Conservation (phyloP, 2,888 invertebrate species). For the Lapara coniferarum region DNA sequence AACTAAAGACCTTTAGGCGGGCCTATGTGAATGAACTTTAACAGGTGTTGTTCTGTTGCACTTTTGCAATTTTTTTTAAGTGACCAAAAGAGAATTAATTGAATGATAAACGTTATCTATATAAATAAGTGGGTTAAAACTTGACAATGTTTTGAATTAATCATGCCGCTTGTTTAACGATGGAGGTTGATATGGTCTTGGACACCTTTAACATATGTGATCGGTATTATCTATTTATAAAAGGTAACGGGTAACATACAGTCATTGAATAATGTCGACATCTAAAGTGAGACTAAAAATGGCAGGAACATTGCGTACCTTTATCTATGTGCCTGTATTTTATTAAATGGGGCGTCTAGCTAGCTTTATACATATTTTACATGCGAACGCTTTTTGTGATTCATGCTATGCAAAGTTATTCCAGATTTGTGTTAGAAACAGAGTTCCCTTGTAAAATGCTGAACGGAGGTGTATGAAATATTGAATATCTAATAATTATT, state of each 20-base stretch:
- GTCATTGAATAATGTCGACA: background rate
- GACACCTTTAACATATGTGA: background rate
- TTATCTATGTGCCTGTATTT: slow-evolving; percentile 54
- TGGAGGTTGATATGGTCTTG: background rate
- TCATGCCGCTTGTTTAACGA: background rate
- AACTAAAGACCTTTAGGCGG: background rate
- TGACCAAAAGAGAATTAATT: background rate
- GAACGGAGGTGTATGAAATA: slow-evolving; percentile 18
- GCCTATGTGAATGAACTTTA: slow-evolving; percentile 3
- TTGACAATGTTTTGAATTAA: background rate
- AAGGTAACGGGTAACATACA: background rate
- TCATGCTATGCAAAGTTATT: slow-evolving; percentile 78
- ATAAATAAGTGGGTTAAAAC: background rate
- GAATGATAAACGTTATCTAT: background rate
- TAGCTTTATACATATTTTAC: slow-evolving; percentile 57
- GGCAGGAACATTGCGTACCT: slow-evolving; percentile 44
- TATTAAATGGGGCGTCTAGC: slow-evolving; percentile 72
- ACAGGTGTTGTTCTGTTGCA: background rate
- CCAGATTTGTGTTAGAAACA: slow-evolving; percentile 66
- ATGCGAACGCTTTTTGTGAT: slow-evolving; percentile 63
- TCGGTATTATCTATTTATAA: background rate
- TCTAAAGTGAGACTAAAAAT: background rate
- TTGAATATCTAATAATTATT: slow-evolving; percentile 4
- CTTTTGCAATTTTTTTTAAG: background rate
- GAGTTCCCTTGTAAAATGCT: slow-evolving; percentile 38